phyloP scores from a whole-genome alignment of 2,797 vertebrate genomes.

The Ceyx erithaca region DNA sequence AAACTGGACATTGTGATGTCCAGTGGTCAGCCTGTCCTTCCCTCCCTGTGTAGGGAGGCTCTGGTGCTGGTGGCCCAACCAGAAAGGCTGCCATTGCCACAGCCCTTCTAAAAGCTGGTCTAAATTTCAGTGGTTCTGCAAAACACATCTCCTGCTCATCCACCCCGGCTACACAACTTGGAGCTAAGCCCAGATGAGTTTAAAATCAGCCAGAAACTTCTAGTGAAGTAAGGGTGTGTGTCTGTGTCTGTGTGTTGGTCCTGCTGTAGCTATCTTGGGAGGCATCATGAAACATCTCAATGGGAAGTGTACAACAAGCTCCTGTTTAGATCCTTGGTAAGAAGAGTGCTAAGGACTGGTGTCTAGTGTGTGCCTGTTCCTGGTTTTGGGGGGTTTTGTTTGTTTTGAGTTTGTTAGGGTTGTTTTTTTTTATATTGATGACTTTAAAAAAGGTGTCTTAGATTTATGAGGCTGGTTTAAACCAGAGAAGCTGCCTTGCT shows the following conservation, averaged over 20 bases:
- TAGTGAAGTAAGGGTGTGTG: neutral
- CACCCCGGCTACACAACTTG: neutral
- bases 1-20: accelerated
- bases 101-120: neutral
- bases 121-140: neutral
- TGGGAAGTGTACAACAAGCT: neutral
- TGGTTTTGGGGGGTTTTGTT: neutral
- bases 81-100: neutral
- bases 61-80: neutral
- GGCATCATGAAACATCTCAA: accelerated
- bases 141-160: neutral
- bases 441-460: slow-evolving; percentile 33
- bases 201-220: neutral
- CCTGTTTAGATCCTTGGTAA: neutral
- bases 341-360: neutral
- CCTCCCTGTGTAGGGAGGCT: neutral
- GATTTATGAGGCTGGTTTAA: slow-evolving; percentile 58
- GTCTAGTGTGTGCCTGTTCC: neutral
- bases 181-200: neutral
- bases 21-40: neutral
- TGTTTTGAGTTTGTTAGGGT: neutral
- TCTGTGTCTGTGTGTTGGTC: neutral
- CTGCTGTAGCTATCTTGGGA: neutral
- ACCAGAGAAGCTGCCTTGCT: slow-evolving; percentile 75
- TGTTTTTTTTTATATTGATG: neutral